These are phyloP conservation scores for Saturnia japonica DNA, from an alignment of 2,888 invertebrate species.

Conservation along the genomic window DNA sequence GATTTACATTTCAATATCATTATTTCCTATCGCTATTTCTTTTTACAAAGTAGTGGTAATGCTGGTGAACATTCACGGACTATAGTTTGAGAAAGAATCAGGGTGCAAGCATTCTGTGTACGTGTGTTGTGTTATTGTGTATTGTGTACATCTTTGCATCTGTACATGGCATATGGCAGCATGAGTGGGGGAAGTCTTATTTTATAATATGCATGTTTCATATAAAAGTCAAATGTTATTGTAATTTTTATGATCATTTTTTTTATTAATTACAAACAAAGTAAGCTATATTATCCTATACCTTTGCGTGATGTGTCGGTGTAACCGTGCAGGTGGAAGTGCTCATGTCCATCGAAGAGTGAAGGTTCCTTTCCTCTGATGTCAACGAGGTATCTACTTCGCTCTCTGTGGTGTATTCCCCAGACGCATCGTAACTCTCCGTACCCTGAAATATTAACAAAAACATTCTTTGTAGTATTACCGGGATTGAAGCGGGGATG, in stretches of 20 bases:
- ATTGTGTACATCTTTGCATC: no score
- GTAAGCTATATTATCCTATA: slow-evolving; percentile 33
- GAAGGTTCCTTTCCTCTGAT: slow-evolving; percentile 90
- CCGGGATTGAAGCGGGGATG: not conserved
- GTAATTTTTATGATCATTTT: not conserved
- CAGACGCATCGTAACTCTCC: slow-evolving; percentile 93
- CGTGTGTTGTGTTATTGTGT: no score
- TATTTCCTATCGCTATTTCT: no score
- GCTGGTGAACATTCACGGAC: no score
- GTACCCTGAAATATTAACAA: slow-evolving; percentile 65
- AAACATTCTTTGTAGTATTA: not conserved
- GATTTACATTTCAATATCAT: no score
- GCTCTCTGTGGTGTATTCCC: slow-evolving; percentile 92
- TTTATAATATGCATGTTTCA: not conserved
- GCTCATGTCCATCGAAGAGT: slow-evolving; percentile 84
- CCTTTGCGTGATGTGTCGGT: slow-evolving; percentile 82
- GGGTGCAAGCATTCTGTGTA: no score
- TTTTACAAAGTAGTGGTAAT: no score
- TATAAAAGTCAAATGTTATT: not conserved
- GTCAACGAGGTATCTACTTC: slow-evolving; percentile 87
- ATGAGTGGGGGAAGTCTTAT: not conserved
- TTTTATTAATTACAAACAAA: not conserved
- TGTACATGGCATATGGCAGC: no score
- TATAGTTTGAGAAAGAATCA: no score
- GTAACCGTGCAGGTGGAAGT: slow-evolving; percentile 82